Percentiles rank a stretch among this genome's conserved stretches.
Conservation (phyloP, 2,113 vertebrate species). For the Myocastor coypus region DNA sequence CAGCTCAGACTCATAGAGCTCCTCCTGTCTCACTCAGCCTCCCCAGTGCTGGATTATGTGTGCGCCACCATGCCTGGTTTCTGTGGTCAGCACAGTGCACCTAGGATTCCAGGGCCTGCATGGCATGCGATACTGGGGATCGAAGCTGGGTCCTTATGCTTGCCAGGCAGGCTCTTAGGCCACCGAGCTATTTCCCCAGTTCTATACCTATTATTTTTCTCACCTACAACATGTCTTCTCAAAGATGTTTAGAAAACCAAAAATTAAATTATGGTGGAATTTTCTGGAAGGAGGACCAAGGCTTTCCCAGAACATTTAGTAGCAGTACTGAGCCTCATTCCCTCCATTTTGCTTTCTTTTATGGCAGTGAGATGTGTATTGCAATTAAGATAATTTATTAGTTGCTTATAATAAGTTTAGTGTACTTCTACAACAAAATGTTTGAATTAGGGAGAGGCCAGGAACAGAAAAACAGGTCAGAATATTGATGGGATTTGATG, state of each 20-base stretch:
- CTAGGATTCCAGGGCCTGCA: no score
- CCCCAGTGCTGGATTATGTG: no score
- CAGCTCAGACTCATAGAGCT: no score
- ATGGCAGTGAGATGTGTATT: not conserved
- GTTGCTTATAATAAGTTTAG: not conserved
- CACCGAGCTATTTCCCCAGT: no score
- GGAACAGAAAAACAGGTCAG: not conserved
- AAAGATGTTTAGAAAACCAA: not conserved
- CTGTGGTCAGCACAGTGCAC: no score
- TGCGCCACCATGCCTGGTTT: no score
- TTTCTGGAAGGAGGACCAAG: not conserved
- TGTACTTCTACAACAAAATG: not conserved
- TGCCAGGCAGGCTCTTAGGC: no score
- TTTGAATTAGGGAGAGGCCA: not conserved
- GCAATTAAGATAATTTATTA: conserved; percentile 29
- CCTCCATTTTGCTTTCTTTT: not conserved
- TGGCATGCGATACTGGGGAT: no score
- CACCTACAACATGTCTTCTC: not conserved
- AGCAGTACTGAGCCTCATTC: not conserved
- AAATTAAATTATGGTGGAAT: not conserved
- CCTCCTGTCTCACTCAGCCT: no score
- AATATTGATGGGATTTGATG: not conserved
- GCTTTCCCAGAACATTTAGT: not conserved
- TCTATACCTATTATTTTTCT: not conserved
- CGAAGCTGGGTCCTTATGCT: no score